Base-by-base conservation (phyloP, 2,888 invertebrate genomes). In the Microplitis deprimator region DNA sequence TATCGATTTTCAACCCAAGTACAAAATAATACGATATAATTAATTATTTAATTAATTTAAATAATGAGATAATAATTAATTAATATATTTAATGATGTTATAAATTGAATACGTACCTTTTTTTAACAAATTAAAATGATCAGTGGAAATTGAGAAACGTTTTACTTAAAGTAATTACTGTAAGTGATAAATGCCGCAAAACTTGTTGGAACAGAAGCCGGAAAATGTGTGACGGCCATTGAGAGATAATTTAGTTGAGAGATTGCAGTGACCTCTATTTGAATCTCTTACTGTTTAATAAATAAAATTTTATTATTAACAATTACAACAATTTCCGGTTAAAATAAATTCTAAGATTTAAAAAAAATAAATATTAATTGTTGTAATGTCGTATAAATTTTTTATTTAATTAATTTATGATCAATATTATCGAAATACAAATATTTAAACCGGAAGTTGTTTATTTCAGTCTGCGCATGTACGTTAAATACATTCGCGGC, bases 161-260 rank as follows among this genome's bases (percentile, higher is more conserved):
- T 50, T 8, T 13, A 50, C 50, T 13, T 3, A 3, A 13, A 50
- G 5, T 8, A 5, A 50, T 50, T 13, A 50, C 50, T 8, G 13
- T 13, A 50, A 62, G 2, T 71, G 60, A 6, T 71, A 60, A 6
- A 29, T 17, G n/a, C 7, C 41, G 69, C 20, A 40, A 38, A 10
- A 8, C 68, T 38, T 10, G 38, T 50, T 38, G 8, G 7, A 62
- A 16, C 62, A 62, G 10, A 8, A 62, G 64, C 73, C 73, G 73
- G 73, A 73, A 72, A 61, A 72, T 64, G 72, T 72, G 72, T 40
- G 5, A 8, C 41, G 62, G 65, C 73, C 65, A 64, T 73, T 41
- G 29, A 7, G 13, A 38, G 4, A 20, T 7, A 29, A n/a, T 16
- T 71, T 6, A 17, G 7, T 60, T 50, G n/a, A 50, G 39, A 39